phyloP scores from a whole-genome alignment of 2,797 vertebrate genomes.

The Botia kubotai region DNA sequence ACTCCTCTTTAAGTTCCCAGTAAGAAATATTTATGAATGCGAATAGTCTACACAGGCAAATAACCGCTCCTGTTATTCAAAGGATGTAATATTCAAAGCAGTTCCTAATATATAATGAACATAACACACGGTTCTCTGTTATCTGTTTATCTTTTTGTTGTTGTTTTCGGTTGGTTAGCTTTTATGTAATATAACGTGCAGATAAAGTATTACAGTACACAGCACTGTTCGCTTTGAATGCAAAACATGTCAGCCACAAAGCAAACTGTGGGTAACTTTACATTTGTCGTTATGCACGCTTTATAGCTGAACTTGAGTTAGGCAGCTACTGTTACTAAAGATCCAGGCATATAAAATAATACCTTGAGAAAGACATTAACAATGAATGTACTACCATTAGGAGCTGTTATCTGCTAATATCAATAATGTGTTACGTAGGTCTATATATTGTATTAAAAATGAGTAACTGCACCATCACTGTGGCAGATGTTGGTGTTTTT shows the following conservation, averaged over 20 bases:
- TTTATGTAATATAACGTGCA: neutral
- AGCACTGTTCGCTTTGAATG: neutral
- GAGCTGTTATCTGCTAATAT: too few species aligned
- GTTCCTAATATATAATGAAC: neutral
- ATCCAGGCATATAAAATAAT: neutral
- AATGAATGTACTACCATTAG: too few species aligned
- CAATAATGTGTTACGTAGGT: too few species aligned
- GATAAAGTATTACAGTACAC: neutral
- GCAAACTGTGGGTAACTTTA: neutral
- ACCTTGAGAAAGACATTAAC: too few species aligned
- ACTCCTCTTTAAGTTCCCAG: constrained; percentile 31
- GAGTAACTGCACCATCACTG: too few species aligned
- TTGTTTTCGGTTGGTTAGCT: neutral
- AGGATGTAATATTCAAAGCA: constrained; percentile 43
- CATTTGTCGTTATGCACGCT: neutral
- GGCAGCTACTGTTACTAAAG: neutral
- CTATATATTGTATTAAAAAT: too few species aligned
- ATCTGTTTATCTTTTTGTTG: neutral
- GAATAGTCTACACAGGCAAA: constrained; percentile 36
- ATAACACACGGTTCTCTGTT: neutral
- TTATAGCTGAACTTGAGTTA: neutral
- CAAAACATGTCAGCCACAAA: neutral
- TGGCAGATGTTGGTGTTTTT: too few species aligned
- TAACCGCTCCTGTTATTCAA: constrained; percentile 11
- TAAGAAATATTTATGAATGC: constrained; percentile 24